These are phyloP conservation scores for Caenorhabditis uteleia DNA, from an alignment of 2,888 invertebrate genomes.

Conservation along the genomic window DNA sequence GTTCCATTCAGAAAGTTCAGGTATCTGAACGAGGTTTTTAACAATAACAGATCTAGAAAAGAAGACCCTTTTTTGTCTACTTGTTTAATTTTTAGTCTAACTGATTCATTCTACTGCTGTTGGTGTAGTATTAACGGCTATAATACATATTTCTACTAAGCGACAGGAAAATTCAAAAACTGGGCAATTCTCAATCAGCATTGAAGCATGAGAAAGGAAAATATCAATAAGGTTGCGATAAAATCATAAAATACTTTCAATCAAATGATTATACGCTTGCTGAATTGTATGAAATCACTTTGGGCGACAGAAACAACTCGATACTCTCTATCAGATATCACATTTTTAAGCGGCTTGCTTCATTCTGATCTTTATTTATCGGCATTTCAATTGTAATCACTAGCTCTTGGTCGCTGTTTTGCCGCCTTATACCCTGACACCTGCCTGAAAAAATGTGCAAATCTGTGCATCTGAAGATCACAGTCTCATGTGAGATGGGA, in stretches of 20 bases:
- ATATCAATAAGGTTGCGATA: conserved; percentile 56
- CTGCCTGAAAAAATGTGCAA: conserved; percentile 11
- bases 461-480: conserved; percentile 1
- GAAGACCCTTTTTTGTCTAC: no score
- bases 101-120: no score
- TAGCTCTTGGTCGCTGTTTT: conserved; percentile 39
- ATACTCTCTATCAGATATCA: conserved; percentile 40
- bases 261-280: conserved; percentile 46
- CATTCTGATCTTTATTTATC: conserved; percentile 2
- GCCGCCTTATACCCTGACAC: conserved; percentile 40
- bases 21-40: no score
- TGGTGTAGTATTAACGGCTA: no score
- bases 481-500: conserved; percentile 12
- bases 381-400: conserved; percentile 30
- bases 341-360: background rate
- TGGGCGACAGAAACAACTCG: conserved; percentile 52
- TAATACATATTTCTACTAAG: no score
- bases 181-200: conserved; percentile 66
- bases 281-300: conserved; percentile 64
- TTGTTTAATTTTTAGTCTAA: no score
- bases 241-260: conserved; percentile 37
- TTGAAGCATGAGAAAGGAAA: conserved; percentile 40
- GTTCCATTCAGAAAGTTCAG: no score
- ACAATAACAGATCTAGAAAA: no score
- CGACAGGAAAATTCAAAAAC: no score